Conservation (phyloP, 2,797 vertebrate species). For the Oreochromis grahami region DNA sequence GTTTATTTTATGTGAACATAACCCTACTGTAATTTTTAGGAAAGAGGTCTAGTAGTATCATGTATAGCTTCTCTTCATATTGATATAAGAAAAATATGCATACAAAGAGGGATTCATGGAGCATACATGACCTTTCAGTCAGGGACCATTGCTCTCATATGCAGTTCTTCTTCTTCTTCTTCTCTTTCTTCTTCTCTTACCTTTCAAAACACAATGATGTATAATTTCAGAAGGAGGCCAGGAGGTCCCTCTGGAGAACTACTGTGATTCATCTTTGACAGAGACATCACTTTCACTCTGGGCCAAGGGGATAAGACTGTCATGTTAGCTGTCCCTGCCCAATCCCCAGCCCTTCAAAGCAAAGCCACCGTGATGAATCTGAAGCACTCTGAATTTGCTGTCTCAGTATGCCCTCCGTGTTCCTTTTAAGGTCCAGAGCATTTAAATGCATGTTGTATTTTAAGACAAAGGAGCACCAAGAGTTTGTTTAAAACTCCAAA, state of each 20-base stretch:
- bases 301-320: constrained; percentile 60
- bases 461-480: constrained; percentile 24
- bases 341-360: constrained; percentile 57
- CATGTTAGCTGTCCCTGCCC: constrained; percentile 57
- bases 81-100: constrained; percentile 14
- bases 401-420: constrained; percentile 34
- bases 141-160: constrained; percentile 45
- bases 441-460: background rate
- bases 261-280: constrained; percentile 67
- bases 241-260: constrained; percentile 46
- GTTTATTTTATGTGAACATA: background rate
- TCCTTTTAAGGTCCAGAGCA: background rate
- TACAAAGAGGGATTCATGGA: constrained; percentile 29
- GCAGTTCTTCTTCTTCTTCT: background rate
- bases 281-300: constrained; percentile 63
- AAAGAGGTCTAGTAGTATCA: background rate
- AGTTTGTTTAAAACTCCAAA: constrained; percentile 6
- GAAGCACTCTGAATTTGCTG: constrained; percentile 8
- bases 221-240: constrained; percentile 60
- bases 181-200: background rate
- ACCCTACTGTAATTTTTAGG: background rate
- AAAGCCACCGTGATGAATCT: constrained; percentile 68
- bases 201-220: constrained; percentile 54
- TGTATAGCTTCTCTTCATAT: background rate
- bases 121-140: constrained; percentile 23